phyloP scores from a whole-genome alignment of 2,888 invertebrate species.

The Andrena hattorfiana region DNA sequence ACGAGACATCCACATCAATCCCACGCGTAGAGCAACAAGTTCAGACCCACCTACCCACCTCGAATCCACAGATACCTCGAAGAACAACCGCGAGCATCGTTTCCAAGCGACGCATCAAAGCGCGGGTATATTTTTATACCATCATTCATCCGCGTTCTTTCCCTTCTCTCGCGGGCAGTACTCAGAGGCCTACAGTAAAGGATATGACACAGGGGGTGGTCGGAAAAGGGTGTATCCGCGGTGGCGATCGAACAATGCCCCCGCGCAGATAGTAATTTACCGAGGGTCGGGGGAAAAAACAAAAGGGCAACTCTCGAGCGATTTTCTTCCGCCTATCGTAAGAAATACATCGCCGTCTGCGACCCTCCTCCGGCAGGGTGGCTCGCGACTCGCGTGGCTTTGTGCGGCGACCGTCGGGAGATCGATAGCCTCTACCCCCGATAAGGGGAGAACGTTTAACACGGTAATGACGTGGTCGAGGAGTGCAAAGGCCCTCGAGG shows the following conservation, averaged over 20 bases:
- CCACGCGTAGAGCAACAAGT: neutral
- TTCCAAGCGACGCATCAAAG: neutral
- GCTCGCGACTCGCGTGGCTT: constrained; percentile 49
- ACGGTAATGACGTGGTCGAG: constrained; percentile 62
- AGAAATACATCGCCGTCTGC: constrained; percentile 36
- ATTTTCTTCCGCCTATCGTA: constrained; percentile 49
- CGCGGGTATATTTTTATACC: constrained; percentile 20
- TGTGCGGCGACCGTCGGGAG: constrained; percentile 25
- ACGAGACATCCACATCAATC: too few species aligned
- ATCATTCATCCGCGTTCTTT: constrained; percentile 1
- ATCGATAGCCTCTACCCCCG: constrained; percentile 60
- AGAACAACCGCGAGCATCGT: constrained; percentile 7
- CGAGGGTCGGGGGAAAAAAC: constrained; percentile 27
- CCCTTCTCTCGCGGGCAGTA: neutral
- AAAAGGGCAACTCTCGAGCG: constrained; percentile 32
- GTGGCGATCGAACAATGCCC: constrained; percentile 34
- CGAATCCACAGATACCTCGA: neutral
- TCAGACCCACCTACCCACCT: neutral
- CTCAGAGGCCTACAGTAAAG: neutral
- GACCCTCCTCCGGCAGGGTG: neutral
- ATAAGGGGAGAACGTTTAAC: constrained; percentile 65
- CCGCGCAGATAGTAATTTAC: constrained; percentile 36
- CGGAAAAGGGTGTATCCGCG: neutral
- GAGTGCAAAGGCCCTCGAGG: constrained; percentile 63
- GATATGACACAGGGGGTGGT: neutral